Conservation (phyloP, 2,797 vertebrate genomes). For the Natrix natrix region DNA sequence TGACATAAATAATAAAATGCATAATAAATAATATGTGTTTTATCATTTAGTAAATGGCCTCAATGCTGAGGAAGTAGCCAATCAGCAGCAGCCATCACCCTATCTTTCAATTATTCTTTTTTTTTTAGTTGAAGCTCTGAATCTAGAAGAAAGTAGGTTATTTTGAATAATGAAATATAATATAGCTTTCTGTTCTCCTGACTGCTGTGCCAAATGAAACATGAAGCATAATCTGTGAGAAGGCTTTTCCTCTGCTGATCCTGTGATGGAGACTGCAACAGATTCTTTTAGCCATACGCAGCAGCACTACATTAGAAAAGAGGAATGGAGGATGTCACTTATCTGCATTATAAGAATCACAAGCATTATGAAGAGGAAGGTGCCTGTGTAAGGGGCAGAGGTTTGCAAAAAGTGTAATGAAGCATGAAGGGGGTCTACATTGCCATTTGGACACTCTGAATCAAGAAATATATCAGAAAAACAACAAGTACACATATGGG, state of each 20-base stretch:
- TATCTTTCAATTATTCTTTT: background rate
- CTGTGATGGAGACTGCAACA: background rate
- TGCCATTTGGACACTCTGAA: slow-evolving; percentile 40
- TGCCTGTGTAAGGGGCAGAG: background rate
- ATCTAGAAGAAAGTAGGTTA: background rate
- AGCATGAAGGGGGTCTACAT: slow-evolving; percentile 44
- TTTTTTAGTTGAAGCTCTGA: background rate
- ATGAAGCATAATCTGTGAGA: background rate
- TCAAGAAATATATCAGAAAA: slow-evolving; percentile 53
- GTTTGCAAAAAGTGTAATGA: slow-evolving; percentile 37
- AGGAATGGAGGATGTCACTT: background rate
- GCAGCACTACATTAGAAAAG: background rate
- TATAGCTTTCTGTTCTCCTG: background rate
- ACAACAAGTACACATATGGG: slow-evolving; percentile 28
- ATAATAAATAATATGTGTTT: slow-evolving; percentile 10
- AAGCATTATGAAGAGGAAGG: background rate
- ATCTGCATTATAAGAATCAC: background rate
- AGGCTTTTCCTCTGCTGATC: background rate
- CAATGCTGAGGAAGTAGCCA: background rate
- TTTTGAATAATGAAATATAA: background rate
- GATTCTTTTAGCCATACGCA: background rate
- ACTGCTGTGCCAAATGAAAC: background rate
- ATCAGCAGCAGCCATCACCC: background rate
- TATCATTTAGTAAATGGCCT: background rate
- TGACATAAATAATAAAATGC: slow-evolving; percentile 18